phyloP scores from a whole-genome alignment of 2,797 vertebrate species.

The Caiman crocodilus region DNA sequence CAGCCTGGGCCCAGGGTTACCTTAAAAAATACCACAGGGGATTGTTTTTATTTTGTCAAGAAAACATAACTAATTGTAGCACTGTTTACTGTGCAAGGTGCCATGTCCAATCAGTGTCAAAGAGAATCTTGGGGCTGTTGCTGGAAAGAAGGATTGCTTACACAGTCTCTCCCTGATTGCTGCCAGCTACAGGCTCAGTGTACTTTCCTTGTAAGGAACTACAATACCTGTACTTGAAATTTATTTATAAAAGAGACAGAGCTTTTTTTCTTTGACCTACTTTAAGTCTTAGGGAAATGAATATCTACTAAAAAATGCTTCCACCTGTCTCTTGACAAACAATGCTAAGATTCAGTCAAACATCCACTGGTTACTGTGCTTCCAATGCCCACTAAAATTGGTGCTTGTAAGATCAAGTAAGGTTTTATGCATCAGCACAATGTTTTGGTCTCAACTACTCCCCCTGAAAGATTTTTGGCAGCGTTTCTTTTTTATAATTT shows the following conservation, averaged over 20 bases:
- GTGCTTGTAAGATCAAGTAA: slow-evolving; percentile 22
- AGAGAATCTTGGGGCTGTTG: slow-evolving; percentile 35
- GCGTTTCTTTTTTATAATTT: neutral
- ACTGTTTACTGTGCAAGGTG: slow-evolving; percentile 54
- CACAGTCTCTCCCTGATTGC: neutral
- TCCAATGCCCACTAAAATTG: neutral
- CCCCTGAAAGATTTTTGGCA: neutral
- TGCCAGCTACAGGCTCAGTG: slow-evolving; percentile 36
- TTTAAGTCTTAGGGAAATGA: slow-evolving; percentile 53
- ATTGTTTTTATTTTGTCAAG: slow-evolving; percentile 42
- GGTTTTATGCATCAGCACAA: neutral
- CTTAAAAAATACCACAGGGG: slow-evolving; percentile 22
- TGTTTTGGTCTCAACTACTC: neutral
- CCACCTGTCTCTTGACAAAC: neutral
- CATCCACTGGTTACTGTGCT: neutral
- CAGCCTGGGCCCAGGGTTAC: neutral
- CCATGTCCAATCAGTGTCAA: slow-evolving; percentile 62
- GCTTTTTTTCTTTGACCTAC: neutral
- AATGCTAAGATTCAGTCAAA: slow-evolving; percentile 15
- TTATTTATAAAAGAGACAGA: slow-evolving; percentile 38
- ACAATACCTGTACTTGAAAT: slow-evolving; percentile 14
- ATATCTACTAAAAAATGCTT: slow-evolving; percentile 12
- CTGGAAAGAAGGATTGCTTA: slow-evolving; percentile 39
- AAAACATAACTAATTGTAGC: slow-evolving; percentile 57
- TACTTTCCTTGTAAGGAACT: slow-evolving; percentile 41